Conservation (phyloP, 2,888 invertebrate species). For the Morpho helenor region DNA sequence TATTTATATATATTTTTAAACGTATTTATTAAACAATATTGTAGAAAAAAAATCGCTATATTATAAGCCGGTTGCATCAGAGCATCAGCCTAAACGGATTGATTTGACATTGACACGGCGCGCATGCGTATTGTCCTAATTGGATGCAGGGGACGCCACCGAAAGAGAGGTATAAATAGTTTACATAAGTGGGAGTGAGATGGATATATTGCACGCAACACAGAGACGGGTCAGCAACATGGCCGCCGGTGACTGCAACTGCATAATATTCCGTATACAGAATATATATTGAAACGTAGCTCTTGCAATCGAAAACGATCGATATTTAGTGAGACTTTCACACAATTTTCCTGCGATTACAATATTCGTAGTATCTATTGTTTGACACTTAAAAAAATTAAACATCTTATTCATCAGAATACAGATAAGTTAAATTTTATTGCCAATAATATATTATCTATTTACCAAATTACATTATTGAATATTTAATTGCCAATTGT, state of each 20-base stretch:
- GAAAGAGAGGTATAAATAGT: slow-evolving; percentile 42
- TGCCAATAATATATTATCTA: too few species aligned
- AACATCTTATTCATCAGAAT: too few species aligned
- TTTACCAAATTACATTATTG: too few species aligned
- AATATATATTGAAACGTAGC: too few species aligned
- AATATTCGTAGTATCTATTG: neutral
- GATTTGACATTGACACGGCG: slow-evolving; percentile 76
- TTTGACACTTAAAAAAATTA: neutral
- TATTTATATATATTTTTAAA: too few species aligned
- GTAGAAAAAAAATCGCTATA: neutral
- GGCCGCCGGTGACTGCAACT: slow-evolving; percentile 68
- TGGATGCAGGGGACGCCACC: slow-evolving; percentile 46
- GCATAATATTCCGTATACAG: slow-evolving; percentile 37
- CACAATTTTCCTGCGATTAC: too few species aligned
- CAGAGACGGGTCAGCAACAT: slow-evolving; percentile 59
- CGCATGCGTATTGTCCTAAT: slow-evolving; percentile 77
- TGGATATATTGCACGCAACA: slow-evolving; percentile 38
- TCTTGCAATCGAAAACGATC: too few species aligned
- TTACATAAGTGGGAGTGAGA: slow-evolving; percentile 41
- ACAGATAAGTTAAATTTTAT: too few species aligned
- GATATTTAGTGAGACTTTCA: too few species aligned
- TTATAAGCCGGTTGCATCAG: slow-evolving; percentile 55
- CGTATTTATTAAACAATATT: too few species aligned
- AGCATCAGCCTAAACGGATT: slow-evolving; percentile 63
- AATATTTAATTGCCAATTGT: too few species aligned